Evolutionary conservation across 1,140 invertebrate species (phyloP).

Genomic region (Homalodisca vitripennis): DNA sequence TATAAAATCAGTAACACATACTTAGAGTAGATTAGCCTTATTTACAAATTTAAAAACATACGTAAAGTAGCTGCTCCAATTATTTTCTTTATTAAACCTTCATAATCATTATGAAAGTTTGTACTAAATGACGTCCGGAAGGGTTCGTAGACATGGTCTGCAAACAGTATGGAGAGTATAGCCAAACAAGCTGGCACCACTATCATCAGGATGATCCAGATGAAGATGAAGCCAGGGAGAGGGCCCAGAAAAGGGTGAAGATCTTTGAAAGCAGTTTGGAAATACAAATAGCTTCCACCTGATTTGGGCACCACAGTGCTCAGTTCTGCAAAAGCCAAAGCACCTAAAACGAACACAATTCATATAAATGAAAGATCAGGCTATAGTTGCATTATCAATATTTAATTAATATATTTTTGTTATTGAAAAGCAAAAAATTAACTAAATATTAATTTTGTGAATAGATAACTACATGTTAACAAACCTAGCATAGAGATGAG

Average conservation of each 20-base stretch:
- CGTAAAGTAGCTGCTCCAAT: neutral
- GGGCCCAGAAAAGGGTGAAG: conserved; percentile 34
- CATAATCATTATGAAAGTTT: neutral
- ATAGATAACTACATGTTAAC: too few relatives aligned
- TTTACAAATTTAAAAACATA: too few relatives aligned
- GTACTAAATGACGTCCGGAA: neutral
- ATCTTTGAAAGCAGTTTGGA: conserved; percentile 42
- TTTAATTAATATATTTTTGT: too few relatives aligned
- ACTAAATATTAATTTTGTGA: too few relatives aligned
- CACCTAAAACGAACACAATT: conserved; percentile 43
- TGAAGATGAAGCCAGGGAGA: conserved; percentile 48
- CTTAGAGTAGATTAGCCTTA: too few relatives aligned
- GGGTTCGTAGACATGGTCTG: conserved; percentile 3
- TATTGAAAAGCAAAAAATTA: too few relatives aligned
- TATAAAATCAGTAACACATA: too few relatives aligned
- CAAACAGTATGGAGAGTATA: neutral
- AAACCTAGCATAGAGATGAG: neutral
- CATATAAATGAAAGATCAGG: too few relatives aligned
- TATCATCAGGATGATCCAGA: conserved; percentile 48
- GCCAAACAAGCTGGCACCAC: conserved; percentile 46
- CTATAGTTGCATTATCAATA: too few relatives aligned
- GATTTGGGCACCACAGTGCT: conserved; percentile 48
- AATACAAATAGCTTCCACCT: conserved; percentile 48
- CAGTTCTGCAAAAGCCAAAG: conserved; percentile 52
- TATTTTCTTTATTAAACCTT: neutral